Base-by-base conservation (phyloP, 2,888 invertebrate species). In the Athetis lepigone region DNA sequence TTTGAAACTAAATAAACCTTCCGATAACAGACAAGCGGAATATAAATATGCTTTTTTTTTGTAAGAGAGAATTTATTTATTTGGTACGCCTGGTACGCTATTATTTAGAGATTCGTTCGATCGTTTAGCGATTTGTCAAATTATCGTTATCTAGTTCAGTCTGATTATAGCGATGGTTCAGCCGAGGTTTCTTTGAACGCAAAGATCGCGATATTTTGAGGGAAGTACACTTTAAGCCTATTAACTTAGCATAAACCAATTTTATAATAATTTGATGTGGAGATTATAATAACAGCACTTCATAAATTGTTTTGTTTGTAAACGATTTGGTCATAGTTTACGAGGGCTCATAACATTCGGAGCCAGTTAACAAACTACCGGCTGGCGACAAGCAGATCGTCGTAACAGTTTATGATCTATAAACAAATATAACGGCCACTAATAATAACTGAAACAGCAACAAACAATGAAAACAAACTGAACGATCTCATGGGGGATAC, bases 371-470 rank as follows among this genome's bases (percentile, higher is more conserved):
- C 92, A 89, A 91, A 91, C 90, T 90, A 86, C 84, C 80, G 88
- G 88, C 87, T 87, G 90, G 90, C 91, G 92, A 92, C 93, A 90
- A 91, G 88, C 92, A 90, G 89, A 90, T 88, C 88, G 89, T 88
- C 88, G 89, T 90, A 89, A 90, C 90, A 83, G 86, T 94, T 95
- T 94, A 95, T 82, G 93, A 91, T 86, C 94, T 89, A 94, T 94
- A 94, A 95, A 94, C 94, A 92, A 90, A 93, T 87, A 85, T 93
- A 91, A 95, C 91, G 88, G 86, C 90, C 91, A 93, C 92, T 93
- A 93, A 93, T 93, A 93, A 94, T 94, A 95, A 93, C 92, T 89
- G 93, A 90, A 93, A 94, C 91, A 91, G 91, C 90, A 92, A 85
- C 92, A 91, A 90, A 92, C 92, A 92, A 90, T 92, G 91, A 92